These are phyloP conservation scores for Leptatherina wallacei DNA, from an alignment of 2,797 vertebrate species.

Conservation along the genomic window DNA sequence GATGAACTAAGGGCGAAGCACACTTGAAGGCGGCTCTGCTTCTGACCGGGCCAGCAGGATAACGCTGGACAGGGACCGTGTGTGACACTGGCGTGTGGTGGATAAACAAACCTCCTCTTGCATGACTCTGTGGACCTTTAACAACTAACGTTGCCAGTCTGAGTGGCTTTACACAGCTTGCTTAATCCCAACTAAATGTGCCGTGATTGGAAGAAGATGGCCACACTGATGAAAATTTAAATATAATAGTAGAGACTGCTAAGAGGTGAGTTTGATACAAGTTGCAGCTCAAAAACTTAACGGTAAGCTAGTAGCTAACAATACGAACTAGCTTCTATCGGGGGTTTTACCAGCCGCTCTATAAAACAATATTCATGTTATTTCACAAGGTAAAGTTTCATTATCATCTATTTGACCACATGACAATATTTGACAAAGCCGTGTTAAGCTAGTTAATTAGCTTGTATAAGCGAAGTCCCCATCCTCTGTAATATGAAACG, in stretches of 20 bases:
- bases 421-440: background rate
- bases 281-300: constrained; percentile 44
- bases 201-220: background rate
- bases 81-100: constrained; percentile 42
- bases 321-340: constrained; percentile 11
- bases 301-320: constrained; percentile 62
- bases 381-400: background rate
- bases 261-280: constrained; percentile 69
- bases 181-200: background rate
- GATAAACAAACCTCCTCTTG: constrained; percentile 64
- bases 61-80: constrained; percentile 38
- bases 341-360: background rate
- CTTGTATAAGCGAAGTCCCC: constrained; percentile 18
- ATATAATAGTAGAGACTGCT: background rate
- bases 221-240: constrained; percentile 27
- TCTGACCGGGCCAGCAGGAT: constrained; percentile 23
- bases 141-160: background rate
- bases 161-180: accelerated
- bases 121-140: constrained; percentile 32
- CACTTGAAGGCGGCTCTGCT: constrained; percentile 45
- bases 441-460: constrained; percentile 53
- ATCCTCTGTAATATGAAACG: constrained; percentile 46
- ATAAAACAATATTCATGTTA: background rate
- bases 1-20: accelerated
- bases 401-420: background rate